These are phyloP conservation scores for Orthosia incerta DNA, from an alignment of 2,888 invertebrate genomes.

Conservation along the genomic window DNA sequence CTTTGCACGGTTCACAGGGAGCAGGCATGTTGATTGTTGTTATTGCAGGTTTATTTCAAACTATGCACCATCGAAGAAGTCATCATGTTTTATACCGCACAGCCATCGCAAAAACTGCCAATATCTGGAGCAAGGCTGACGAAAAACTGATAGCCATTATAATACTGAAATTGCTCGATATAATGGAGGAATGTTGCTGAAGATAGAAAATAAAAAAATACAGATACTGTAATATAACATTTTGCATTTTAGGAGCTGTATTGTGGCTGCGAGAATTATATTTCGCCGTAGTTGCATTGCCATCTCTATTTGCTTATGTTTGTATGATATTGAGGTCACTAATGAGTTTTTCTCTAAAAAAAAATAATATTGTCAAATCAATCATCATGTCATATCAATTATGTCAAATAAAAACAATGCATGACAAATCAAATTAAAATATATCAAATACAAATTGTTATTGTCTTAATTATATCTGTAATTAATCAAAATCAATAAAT, in stretches of 20 bases:
- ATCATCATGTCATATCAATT: too few relatives aligned
- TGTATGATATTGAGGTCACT: background rate
- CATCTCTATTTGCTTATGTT: background rate
- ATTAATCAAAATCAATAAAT: too few relatives aligned
- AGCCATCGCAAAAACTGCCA: conserved; percentile 76
- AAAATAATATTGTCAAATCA: background rate
- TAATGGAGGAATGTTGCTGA: conserved; percentile 49
- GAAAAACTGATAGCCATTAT: conserved; percentile 74
- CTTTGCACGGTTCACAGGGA: conserved; percentile 91
- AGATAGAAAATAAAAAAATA: conserved; percentile 18
- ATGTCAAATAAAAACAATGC: too few relatives aligned
- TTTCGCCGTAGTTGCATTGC: background rate
- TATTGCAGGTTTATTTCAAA: conserved; percentile 66
- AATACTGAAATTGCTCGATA: conserved; percentile 51
- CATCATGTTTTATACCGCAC: conserved; percentile 78
- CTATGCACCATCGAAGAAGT: conserved; percentile 66
- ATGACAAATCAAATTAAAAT: too few relatives aligned
- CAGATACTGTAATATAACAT: background rate
- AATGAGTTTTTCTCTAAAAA: background rate
- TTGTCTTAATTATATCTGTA: too few relatives aligned
- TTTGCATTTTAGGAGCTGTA: background rate
- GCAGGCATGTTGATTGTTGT: conserved; percentile 85
- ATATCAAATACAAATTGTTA: too few relatives aligned
- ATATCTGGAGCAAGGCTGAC: conserved; percentile 82
- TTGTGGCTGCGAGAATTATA: background rate